phyloP scores from a whole-genome alignment of 2,888 invertebrate genomes.

The Platerodrilus igneus region DNA sequence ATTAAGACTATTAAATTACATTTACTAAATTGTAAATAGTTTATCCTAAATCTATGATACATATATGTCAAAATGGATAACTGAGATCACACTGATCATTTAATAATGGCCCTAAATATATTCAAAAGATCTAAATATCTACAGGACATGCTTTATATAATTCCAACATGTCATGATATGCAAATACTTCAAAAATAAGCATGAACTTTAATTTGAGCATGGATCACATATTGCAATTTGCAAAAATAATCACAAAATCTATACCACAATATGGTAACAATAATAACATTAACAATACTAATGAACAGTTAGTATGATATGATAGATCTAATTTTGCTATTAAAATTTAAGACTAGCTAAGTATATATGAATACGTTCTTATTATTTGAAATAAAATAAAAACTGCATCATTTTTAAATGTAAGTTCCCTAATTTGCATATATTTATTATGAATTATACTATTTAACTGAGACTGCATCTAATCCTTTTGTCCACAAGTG shows the following conservation, averaged over 20 bases:
- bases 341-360: conserved; percentile 35
- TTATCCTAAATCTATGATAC: conserved; percentile 35
- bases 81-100: conserved; percentile 38
- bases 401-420: conserved; percentile 29
- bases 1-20: conserved; percentile 25
- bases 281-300: conserved; percentile 26
- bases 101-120: conserved; percentile 22
- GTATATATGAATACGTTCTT: conserved; percentile 29
- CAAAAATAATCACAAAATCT: neutral
- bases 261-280: conserved; percentile 13
- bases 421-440: conserved; percentile 24
- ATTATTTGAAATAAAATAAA: conserved; percentile 31
- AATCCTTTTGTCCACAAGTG: conserved; percentile 23
- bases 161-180: conserved; percentile 18
- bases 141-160: conserved; percentile 7
- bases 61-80: conserved; percentile 39
- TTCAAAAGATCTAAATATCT: conserved; percentile 17
- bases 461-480: neutral
- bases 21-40: conserved; percentile 34
- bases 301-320: conserved; percentile 39
- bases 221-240: conserved; percentile 10
- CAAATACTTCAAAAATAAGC: conserved; percentile 16
- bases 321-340: conserved; percentile 34
- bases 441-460: conserved; percentile 14
- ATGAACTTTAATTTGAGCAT: conserved; percentile 31